phyloP scores from a whole-genome alignment of 2,797 vertebrate genomes.

The Trematomus bernacchii region DNA sequence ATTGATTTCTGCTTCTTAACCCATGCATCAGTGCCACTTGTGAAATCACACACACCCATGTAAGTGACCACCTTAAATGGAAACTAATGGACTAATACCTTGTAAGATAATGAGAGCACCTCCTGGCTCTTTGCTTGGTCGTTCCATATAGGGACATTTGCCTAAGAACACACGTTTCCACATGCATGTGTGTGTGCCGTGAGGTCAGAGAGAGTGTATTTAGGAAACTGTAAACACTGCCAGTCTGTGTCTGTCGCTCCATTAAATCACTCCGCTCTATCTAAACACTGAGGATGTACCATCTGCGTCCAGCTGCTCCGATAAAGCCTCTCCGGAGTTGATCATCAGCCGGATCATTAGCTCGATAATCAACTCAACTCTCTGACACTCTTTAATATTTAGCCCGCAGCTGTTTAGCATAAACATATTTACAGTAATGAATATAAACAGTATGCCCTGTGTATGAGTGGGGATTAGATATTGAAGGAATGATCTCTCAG shows the following conservation, averaged over 20 bases:
- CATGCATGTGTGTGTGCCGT: neutral
- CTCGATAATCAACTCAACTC: constrained; percentile 54
- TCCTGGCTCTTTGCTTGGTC: constrained; percentile 1
- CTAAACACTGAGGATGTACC: constrained; percentile 59
- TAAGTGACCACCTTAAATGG: constrained; percentile 46
- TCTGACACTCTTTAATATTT: constrained; percentile 36
- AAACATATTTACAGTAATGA: constrained; percentile 14
- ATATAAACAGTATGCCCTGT: neutral
- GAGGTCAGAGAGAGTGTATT: constrained; percentile 54
- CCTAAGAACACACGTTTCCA: neutral
- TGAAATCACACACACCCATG: constrained; percentile 26
- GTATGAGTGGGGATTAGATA: neutral
- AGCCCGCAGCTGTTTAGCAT: constrained; percentile 25
- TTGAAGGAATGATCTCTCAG: neutral
- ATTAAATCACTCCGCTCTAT: constrained; percentile 53
- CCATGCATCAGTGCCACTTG: constrained; percentile 41
- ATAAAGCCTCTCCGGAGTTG: constrained; percentile 37
- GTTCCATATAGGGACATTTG: constrained; percentile 56
- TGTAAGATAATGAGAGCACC: constrained; percentile 36
- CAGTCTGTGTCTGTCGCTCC: constrained; percentile 50
- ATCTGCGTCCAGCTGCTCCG: constrained; percentile 68
- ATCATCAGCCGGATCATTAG: constrained; percentile 59
- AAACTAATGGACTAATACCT: constrained; percentile 55
- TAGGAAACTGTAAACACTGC: constrained; percentile 62
- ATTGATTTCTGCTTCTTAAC: constrained; percentile 39